Evolutionary conservation across 2,113 vertebrate species (phyloP).

Genomic region (Herpetotheres cachinnans): DNA sequence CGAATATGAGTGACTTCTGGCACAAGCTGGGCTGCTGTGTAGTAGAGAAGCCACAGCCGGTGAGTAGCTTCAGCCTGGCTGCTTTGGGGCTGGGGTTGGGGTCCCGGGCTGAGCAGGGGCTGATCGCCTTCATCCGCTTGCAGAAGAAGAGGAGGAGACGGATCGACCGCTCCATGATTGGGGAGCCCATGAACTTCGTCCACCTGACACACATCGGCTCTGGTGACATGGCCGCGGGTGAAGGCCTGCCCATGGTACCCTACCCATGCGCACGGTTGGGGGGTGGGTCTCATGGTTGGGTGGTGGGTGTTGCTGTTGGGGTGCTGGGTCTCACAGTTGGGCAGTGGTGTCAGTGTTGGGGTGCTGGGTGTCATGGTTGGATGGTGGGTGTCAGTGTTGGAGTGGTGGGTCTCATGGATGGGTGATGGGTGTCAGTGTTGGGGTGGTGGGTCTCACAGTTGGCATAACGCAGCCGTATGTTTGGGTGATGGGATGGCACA

Average conservation of each 20-base stretch:
- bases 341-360: rapidly evolving
- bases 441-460: neutral
- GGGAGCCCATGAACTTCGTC: conserved; percentile 91
- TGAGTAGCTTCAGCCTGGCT: conserved; percentile 39
- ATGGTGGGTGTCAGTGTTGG: rapidly evolving
- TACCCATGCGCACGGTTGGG: rapidly evolving
- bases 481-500: neutral
- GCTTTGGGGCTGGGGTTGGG: rapidly evolving
- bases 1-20: conserved; percentile 93
- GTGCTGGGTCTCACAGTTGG: rapidly evolving
- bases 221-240: conserved; percentile 83
- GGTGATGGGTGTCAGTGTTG: rapidly evolving
- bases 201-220: conserved; percentile 94
- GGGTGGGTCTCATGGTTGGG: too few relatives aligned
- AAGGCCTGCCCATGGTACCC: conserved; percentile 81
- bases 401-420: rapidly evolving
- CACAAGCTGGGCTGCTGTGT: conserved; percentile 94
- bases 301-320: neutral
- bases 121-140: neutral
- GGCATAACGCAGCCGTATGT: too few relatives aligned
- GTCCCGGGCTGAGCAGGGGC: rapidly evolving
- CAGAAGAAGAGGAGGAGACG: conserved; percentile 86
- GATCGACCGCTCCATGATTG: conserved; percentile 91
- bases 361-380: neutral
- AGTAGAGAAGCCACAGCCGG: conserved; percentile 88